Conservation (phyloP, 2,113 vertebrate genomes). For the Cnemophilus loriae region DNA sequence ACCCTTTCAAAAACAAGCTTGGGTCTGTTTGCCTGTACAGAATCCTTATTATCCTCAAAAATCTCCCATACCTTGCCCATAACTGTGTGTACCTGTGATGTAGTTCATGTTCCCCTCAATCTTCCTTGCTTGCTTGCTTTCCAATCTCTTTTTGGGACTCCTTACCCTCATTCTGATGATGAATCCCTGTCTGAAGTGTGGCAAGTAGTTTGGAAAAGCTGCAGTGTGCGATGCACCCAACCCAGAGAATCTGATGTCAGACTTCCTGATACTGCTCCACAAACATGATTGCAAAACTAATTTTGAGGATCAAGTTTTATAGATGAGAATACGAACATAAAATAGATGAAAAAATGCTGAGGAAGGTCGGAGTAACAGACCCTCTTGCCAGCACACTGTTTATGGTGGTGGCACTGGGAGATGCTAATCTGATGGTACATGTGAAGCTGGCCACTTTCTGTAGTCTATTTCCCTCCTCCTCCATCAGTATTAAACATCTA, state of each 20-base stretch:
- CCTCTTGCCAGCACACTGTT: background rate
- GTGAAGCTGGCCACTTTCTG: background rate
- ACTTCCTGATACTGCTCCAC: background rate
- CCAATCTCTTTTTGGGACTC: background rate
- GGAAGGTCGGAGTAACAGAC: background rate
- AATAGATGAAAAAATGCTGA: background rate
- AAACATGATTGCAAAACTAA: background rate
- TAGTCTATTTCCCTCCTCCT: background rate
- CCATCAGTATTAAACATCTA: background rate
- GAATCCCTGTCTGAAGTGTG: background rate
- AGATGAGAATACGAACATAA: background rate
- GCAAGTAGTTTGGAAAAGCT: background rate
- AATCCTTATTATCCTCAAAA: background rate
- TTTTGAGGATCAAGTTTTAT: background rate
- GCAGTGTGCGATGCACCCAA: fast-evolving
- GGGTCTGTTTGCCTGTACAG: background rate
- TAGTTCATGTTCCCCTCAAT: background rate
- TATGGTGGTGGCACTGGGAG: background rate
- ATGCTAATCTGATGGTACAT: background rate
- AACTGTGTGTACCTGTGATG: background rate
- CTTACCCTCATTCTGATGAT: background rate
- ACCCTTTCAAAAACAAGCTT: background rate
- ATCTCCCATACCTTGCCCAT: background rate
- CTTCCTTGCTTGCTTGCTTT: background rate
- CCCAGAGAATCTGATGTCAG: background rate